These are phyloP conservation scores for Xenus cinereus DNA, from an alignment of 2,113 vertebrate genomes.

Conservation along the genomic window DNA sequence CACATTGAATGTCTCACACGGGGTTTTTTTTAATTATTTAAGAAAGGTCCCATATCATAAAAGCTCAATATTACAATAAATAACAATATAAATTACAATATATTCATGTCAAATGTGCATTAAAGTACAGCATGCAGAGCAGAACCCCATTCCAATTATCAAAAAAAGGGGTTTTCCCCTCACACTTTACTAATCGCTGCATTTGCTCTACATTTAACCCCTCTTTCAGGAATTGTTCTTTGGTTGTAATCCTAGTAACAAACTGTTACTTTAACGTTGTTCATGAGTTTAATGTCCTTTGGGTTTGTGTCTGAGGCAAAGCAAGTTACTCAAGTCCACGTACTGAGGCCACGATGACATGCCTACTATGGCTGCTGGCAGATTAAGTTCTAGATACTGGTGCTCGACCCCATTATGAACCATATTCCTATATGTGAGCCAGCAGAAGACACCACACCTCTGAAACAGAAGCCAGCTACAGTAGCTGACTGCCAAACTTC, in stretches of 20 bases:
- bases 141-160: not conserved
- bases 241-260: not conserved
- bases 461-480: not conserved
- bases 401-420: not conserved
- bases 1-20: not conserved
- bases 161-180: not conserved
- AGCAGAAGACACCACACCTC: not conserved
- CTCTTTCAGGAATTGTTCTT: not conserved
- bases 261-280: not conserved
- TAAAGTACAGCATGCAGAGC: not conserved
- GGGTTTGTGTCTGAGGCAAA: not conserved
- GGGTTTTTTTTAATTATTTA: not conserved
- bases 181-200: not conserved
- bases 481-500: not conserved
- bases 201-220: not conserved
- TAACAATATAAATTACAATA: not conserved
- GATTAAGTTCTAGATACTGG: not conserved
- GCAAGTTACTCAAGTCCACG: not conserved
- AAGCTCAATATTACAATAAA: not conserved
- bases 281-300: not conserved
- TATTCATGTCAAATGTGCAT: not conserved
- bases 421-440: accelerated
- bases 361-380: not conserved
- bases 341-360: not conserved
- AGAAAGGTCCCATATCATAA: not conserved